Percentiles rank a stretch among this genome's conserved stretches.
phyloP scores from a whole-genome alignment of 2,113 vertebrate genomes.

The Uropsilus gracilis region DNA sequence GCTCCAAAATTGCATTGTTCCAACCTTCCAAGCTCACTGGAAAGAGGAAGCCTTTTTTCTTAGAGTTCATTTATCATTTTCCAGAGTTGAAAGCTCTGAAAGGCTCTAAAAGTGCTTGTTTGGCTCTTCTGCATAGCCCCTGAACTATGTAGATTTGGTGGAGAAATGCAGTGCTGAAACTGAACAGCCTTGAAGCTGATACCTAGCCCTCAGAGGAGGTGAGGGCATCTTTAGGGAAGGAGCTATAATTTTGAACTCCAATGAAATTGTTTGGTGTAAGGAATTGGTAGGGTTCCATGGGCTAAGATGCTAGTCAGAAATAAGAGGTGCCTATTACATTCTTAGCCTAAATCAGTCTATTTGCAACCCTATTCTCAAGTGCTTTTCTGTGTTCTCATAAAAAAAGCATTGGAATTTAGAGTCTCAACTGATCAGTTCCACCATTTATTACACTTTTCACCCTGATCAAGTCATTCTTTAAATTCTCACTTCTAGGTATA shows the following conservation, averaged over 20 bases:
- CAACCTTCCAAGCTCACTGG: not conserved
- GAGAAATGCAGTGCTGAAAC: not conserved
- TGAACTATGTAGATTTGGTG: not conserved
- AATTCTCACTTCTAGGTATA: not conserved
- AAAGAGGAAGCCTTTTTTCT: not conserved
- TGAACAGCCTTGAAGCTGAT: not conserved
- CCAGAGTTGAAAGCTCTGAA: not conserved
- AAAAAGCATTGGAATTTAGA: not conserved
- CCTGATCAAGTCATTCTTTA: not conserved
- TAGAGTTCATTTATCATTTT: not conserved
- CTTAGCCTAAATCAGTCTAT: not conserved
- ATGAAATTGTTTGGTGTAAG: not conserved
- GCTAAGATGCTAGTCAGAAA: conserved; percentile 6
- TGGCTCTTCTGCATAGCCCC: not conserved
- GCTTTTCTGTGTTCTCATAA: not conserved
- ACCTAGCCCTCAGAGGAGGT: not conserved
- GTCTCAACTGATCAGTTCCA: not conserved
- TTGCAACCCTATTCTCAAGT: not conserved
- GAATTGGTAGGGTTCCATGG: not conserved
- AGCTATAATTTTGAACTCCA: not conserved
- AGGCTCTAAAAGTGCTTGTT: not conserved
- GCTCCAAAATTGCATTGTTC: not conserved
- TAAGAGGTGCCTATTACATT: not conserved
- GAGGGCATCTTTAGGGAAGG: not conserved
- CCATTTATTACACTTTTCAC: not conserved